Conservation (phyloP, 2,113 vertebrate genomes). For the Pteruthius melanotis region DNA sequence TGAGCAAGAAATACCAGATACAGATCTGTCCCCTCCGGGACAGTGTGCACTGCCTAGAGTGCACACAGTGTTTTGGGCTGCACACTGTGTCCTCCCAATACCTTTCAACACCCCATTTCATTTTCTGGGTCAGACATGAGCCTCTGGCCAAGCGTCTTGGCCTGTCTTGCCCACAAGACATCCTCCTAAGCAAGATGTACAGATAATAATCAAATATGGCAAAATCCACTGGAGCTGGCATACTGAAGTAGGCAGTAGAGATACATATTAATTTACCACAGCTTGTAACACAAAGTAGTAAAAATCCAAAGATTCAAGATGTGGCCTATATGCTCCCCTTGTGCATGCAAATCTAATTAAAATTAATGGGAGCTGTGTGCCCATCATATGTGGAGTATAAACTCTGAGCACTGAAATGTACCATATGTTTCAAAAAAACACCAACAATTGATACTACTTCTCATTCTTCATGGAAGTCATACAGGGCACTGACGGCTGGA, state of each 20-base stretch:
- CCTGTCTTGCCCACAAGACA: not conserved
- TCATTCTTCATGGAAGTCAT: not conserved
- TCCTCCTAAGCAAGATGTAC: not conserved
- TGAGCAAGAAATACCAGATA: not conserved
- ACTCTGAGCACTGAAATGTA: not conserved
- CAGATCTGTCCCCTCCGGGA: not conserved
- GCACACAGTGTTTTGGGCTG: not conserved
- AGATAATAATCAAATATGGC: not conserved
- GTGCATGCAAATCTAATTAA: not conserved
- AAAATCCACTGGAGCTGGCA: not conserved
- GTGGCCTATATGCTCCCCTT: not conserved
- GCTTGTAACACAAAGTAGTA: not conserved
- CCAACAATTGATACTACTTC: not conserved
- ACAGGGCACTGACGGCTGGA: not conserved
- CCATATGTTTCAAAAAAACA: not conserved
- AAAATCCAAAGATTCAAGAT: not conserved
- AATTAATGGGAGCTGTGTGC: conserved; percentile 5
- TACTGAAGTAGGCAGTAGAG: not conserved
- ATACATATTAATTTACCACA: not conserved
- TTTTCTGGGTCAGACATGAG: not conserved
- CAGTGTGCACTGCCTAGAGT: not conserved
- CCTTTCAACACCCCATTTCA: not conserved
- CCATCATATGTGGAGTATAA: not conserved
- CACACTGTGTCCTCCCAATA: not conserved
- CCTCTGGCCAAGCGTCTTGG: not conserved